Evolutionary conservation across 23 tunicate species (phyloP).

Genomic region (Styela clava): DNA sequence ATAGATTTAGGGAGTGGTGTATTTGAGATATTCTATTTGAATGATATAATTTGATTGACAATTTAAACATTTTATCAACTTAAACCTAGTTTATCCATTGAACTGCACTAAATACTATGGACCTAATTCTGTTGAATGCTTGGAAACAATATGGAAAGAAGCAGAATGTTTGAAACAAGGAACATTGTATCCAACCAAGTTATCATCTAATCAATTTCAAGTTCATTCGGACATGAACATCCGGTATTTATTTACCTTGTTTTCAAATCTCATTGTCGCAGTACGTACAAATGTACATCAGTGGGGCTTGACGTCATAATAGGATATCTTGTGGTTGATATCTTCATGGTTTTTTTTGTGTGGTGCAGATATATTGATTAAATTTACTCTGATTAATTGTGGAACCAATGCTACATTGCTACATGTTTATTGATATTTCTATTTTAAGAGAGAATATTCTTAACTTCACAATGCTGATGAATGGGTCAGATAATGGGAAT

Average conservation of each 20-base stretch:
- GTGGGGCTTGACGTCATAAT: too few species aligned
- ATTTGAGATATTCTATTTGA: too few species aligned
- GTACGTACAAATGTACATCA: too few species aligned
- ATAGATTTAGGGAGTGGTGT: too few species aligned
- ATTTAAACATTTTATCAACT: too few species aligned
- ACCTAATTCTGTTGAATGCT: conserved; percentile 28
- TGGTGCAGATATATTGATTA: too few species aligned
- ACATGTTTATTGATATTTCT: too few species aligned
- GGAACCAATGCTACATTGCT: too few species aligned
- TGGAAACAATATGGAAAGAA: conserved; percentile 30
- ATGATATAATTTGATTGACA: too few species aligned
- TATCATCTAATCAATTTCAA: background rate
- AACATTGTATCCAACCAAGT: background rate
- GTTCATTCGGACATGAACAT: background rate
- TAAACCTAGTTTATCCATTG: background rate
- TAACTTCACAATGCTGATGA: background rate
- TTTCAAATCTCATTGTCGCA: background rate
- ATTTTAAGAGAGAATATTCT: background rate
- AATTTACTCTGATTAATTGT: too few species aligned
- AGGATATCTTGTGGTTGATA: too few species aligned
- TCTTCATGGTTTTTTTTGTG: too few species aligned
- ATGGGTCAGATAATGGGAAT: background rate
- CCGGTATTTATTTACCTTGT: background rate
- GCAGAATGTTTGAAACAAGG: background rate
- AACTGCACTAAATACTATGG: conserved; percentile 26